These are phyloP conservation scores for Chondrilla cf. caribensis DNA, from an alignment of 37 sponge, comb jelly and placozoan genomes.

Conservation along the genomic window DNA sequence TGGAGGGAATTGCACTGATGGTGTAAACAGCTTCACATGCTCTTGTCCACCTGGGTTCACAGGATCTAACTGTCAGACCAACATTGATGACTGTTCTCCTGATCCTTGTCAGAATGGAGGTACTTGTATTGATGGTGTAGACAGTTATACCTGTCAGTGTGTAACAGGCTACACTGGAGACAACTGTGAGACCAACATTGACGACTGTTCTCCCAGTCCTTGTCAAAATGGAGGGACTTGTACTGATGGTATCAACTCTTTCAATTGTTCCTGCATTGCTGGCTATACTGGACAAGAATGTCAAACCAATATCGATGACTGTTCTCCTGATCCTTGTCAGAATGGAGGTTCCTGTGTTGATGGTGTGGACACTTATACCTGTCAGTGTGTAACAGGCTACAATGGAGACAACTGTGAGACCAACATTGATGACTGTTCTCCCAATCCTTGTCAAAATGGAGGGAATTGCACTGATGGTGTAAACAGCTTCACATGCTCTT, in stretches of 20 bases:
- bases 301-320: slow-evolving; percentile 29
- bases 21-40: slow-evolving; percentile 15
- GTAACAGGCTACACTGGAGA: slow-evolving; percentile 29
- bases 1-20: slow-evolving; percentile 14
- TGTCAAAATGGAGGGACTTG: slow-evolving; percentile 54
- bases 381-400: background rate
- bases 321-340: slow-evolving; percentile 16
- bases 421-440: slow-evolving; percentile 25
- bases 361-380: slow-evolving; percentile 10
- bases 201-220: slow-evolving; percentile 24
- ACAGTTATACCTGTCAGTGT: slow-evolving; percentile 15
- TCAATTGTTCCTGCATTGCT: slow-evolving; percentile 11
- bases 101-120: slow-evolving; percentile 13
- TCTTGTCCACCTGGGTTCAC: background rate
- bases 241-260: slow-evolving; percentile 23
- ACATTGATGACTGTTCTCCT: slow-evolving; percentile 5
- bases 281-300: slow-evolving; percentile 39
- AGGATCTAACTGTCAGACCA: background rate
- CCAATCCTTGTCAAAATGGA: slow-evolving; percentile 8
- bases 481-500: slow-evolving; percentile 20
- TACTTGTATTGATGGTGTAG: slow-evolving; percentile 18
- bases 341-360: slow-evolving; percentile 14
- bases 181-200: slow-evolving; percentile 20
- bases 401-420: slow-evolving; percentile 20
- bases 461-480: slow-evolving; percentile 3